Evolutionary conservation across 2,888 invertebrate species (phyloP).

Genomic region (Cheilosia scutellata): DNA sequence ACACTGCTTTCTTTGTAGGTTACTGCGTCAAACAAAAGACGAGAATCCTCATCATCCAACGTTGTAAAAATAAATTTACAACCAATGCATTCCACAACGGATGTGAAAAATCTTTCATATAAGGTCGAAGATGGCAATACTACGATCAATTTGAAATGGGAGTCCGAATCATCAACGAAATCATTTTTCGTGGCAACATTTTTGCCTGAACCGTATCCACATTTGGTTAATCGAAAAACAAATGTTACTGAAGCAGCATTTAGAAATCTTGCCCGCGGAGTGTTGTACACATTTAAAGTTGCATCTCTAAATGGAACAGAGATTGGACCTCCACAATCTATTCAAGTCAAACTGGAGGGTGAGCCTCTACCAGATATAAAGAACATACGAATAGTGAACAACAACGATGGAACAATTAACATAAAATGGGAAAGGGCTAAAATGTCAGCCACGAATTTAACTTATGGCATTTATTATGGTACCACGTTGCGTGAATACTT

Average conservation of each 20-base stretch:
- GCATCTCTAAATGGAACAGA: conserved; percentile 85
- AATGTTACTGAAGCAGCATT: conserved; percentile 84
- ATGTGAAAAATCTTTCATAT: conserved; percentile 47
- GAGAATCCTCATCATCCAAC: conserved; percentile 87
- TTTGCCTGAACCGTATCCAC: conserved; percentile 86
- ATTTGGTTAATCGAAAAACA: conserved; percentile 84
- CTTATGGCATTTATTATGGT: conserved; percentile 90
- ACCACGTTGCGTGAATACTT: conserved; percentile 86
- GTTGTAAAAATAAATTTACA: conserved; percentile 84
- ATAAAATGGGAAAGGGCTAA: conserved; percentile 88
- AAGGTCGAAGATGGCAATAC: conserved; percentile 84
- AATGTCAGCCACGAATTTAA: conserved; percentile 81
- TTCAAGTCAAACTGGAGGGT: conserved; percentile 83
- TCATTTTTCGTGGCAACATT: conserved; percentile 86
- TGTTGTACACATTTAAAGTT: conserved; percentile 85
- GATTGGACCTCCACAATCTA: conserved; percentile 81
- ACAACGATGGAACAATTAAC: conserved; percentile 33
- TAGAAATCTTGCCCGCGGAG: conserved; percentile 84
- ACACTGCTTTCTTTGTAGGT: conserved; percentile 84
- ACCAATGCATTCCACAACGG: conserved; percentile 24
- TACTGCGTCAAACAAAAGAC: conserved; percentile 87
- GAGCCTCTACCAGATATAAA: conserved; percentile 79
- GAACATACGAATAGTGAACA: conserved; percentile 39
- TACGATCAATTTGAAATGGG: conserved; percentile 87
- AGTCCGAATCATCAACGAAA: conserved; percentile 85